A percentile compares a stretch with the other conserved stretches of the same genome.
Evolutionary conservation across 2,797 vertebrate species (phyloP).

Genomic region (Glyptemys insculpta): DNA sequence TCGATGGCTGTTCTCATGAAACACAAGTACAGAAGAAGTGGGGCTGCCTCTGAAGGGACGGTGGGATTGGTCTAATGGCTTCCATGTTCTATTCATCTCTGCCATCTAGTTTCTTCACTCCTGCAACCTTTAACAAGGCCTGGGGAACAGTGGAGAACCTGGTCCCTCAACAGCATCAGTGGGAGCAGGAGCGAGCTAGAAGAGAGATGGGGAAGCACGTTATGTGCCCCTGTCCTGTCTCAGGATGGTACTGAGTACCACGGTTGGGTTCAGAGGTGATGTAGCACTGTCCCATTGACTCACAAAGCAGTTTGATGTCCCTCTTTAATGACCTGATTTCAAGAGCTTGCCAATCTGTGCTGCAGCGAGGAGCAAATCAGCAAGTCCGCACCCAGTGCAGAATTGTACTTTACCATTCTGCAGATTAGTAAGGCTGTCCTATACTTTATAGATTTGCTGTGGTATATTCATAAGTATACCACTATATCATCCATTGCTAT

Average conservation of each 20-base stretch:
- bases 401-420: neutral
- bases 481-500: neutral
- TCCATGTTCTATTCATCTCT: neutral
- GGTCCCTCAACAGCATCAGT: neutral
- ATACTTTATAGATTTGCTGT: neutral
- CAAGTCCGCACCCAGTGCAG: neutral
- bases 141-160: neutral
- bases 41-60: neutral
- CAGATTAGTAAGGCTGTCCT: neutral
- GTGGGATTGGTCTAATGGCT: neutral
- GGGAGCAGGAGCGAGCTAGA: neutral
- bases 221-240: neutral
- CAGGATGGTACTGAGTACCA: neutral
- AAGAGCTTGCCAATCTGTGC: neutral
- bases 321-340: neutral
- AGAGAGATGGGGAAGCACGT: neutral
- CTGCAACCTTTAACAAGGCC: neutral
- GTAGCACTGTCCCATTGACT: neutral
- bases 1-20: neutral
- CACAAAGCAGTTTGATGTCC: neutral
- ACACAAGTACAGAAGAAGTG: neutral
- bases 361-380: neutral
- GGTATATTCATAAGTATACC: neutral
- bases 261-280: neutral
- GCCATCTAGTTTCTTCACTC: neutral